These are phyloP conservation scores for Allophyes oxyacanthae DNA, from an alignment of 2,888 invertebrate species.

Conservation along the genomic window DNA sequence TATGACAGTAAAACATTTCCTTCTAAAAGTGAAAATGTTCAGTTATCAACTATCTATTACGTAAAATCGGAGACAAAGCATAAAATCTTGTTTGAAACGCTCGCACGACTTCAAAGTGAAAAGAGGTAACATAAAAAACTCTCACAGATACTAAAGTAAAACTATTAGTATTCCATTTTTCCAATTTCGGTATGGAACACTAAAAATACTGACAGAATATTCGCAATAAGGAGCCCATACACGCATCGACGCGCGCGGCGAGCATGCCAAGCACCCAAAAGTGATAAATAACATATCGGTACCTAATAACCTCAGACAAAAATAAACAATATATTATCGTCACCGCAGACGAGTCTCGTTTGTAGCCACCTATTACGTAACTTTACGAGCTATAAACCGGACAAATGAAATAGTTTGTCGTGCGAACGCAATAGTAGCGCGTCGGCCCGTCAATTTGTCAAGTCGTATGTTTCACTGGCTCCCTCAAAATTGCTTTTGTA, in stretches of 20 bases:
- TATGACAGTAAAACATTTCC: neutral
- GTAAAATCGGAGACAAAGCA: no score
- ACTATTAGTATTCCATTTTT: conserved; percentile 36
- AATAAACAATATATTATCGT: conserved; percentile 68
- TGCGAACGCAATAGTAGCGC: conserved; percentile 60
- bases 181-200: conserved; percentile 41
- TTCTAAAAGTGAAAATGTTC: neutral
- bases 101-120: neutral
- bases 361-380: conserved; percentile 63
- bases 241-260: conserved; percentile 36
- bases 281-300: conserved; percentile 59
- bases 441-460: conserved; percentile 71
- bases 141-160: conserved; percentile 8
- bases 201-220: conserved; percentile 47
- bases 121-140: conserved; percentile 3
- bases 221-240: conserved; percentile 52
- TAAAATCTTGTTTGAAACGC: no score
- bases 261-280: conserved; percentile 47
- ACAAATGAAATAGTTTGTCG: conserved; percentile 76
- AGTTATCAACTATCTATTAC: conserved; percentile 2
- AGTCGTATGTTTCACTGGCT: conserved; percentile 63
- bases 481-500: conserved; percentile 69
- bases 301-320: conserved; percentile 62
- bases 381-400: conserved; percentile 73
- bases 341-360: conserved; percentile 58